A percentile compares a stretch with the other conserved stretches of the same genome.
These are phyloP conservation scores for Bimastos eiseni DNA, from an alignment of 2,888 invertebrate genomes.

Conservation along the genomic window DNA sequence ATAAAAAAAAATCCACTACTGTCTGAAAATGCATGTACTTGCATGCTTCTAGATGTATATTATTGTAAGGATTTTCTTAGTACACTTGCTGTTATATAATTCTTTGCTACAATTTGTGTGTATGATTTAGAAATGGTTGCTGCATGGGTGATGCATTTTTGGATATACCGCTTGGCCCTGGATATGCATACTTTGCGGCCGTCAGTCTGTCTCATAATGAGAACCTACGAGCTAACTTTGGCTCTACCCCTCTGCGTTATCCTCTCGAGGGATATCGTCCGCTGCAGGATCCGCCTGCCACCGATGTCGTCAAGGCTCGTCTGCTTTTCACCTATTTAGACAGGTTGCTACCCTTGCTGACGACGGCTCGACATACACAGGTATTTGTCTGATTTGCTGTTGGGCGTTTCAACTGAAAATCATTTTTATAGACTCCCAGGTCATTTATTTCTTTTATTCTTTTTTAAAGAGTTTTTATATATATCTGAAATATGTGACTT, in stretches of 20 bases:
- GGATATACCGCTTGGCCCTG: constrained; percentile 73
- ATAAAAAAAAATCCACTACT: too few species aligned
- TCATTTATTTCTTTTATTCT: neutral
- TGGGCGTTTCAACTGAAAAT: neutral
- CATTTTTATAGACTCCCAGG: too few species aligned
- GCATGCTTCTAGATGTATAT: neutral
- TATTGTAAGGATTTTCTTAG: too few species aligned
- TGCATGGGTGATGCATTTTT: constrained; percentile 76
- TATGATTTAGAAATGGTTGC: constrained; percentile 72
- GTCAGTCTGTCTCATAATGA: constrained; percentile 78
- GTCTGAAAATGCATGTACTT: too few species aligned
- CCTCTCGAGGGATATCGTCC: constrained; percentile 63
- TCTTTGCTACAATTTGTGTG: neutral
- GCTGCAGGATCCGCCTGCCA: constrained; percentile 66
- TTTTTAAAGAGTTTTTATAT: constrained; percentile 8
- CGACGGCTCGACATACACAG: constrained; percentile 31
- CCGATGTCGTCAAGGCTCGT: constrained; percentile 60
- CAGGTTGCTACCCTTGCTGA: constrained; percentile 60
- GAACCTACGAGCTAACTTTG: constrained; percentile 79
- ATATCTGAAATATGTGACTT: neutral
- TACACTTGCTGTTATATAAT: neutral
- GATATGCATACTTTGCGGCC: constrained; percentile 79
- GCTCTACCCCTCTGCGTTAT: constrained; percentile 67
- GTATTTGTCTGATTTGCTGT: neutral
- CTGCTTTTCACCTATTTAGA: constrained; percentile 65